phyloP scores from a whole-genome alignment of 1,140 invertebrate genomes.

The Drosophila persimilis region DNA sequence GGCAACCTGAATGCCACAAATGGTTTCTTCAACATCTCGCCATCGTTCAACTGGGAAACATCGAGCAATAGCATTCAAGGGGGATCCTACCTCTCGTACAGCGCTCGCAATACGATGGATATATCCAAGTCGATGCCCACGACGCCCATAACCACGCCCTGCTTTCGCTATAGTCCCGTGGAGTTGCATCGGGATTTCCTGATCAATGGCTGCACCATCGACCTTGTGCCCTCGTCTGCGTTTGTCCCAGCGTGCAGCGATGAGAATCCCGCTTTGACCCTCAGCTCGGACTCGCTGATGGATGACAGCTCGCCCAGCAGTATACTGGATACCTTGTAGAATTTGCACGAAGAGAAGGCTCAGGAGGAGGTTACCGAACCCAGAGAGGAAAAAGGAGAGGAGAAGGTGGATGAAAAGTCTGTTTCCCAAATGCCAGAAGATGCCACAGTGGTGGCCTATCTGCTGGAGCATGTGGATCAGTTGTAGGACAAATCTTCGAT shows the following conservation, averaged over 20 bases:
- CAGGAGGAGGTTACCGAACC: constrained; percentile 25
- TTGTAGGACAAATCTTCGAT: constrained; percentile 31
- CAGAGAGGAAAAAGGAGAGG: constrained; percentile 19
- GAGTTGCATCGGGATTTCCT: constrained; percentile 85
- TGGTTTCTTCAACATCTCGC: constrained; percentile 72
- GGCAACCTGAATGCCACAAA: constrained; percentile 26
- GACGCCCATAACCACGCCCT: constrained; percentile 84
- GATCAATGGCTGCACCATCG: constrained; percentile 83
- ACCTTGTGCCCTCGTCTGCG: constrained; percentile 49
- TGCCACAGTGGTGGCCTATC: constrained; percentile 52
- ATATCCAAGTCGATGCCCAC: constrained; percentile 87
- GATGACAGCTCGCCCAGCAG: constrained; percentile 60
- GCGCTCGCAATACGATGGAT: constrained; percentile 60
- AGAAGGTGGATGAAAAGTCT: constrained; percentile 7
- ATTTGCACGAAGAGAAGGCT: constrained; percentile 81
- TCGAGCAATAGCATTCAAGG: constrained; percentile 20
- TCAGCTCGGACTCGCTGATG: constrained; percentile 58
- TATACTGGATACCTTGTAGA: constrained; percentile 77
- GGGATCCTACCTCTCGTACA: constrained; percentile 19
- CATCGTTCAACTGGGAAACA: constrained; percentile 60
- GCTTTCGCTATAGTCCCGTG: constrained; percentile 85
- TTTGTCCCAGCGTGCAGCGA: constrained; percentile 43
- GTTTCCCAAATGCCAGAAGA: constrained; percentile 19
- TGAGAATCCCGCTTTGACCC: constrained; percentile 33
- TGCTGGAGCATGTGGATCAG: constrained; percentile 67